These are phyloP conservation scores for Trichomycterus rosablanca DNA, from an alignment of 2,113 vertebrate species.

Conservation along the genomic window DNA sequence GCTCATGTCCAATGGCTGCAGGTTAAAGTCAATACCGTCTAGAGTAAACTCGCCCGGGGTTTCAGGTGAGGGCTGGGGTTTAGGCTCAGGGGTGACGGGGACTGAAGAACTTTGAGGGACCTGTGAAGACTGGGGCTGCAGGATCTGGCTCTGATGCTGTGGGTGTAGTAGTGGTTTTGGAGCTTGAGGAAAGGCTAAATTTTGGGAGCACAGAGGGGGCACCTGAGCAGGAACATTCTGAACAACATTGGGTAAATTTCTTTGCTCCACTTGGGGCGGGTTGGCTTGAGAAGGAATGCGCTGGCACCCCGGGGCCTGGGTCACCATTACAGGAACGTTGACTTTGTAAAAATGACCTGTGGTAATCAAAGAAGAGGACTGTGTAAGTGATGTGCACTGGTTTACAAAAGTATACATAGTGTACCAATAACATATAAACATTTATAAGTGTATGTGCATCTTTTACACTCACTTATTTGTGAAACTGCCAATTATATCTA, in stretches of 20 bases:
- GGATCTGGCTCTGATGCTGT: conserved; percentile 23
- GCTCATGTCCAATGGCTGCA: conserved; percentile 51
- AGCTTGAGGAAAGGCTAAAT: conserved; percentile 14
- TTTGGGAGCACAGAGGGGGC: conserved; percentile 39
- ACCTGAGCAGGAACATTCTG: conserved; percentile 45
- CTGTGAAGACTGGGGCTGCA: conserved; percentile 26
- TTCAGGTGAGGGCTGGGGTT: conserved; percentile 20
- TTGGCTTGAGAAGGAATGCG: conserved; percentile 57
- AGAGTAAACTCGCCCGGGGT: conserved; percentile 32
- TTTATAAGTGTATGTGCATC: too few relatives aligned
- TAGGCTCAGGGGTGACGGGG: not conserved
- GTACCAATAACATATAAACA: too few relatives aligned
- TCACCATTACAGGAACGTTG: conserved; percentile 86
- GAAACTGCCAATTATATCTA: too few relatives aligned
- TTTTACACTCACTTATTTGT: too few relatives aligned
- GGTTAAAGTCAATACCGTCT: conserved; percentile 44
- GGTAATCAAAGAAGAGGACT: not conserved
- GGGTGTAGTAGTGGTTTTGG: conserved; percentile 6
- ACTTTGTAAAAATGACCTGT: conserved; percentile 91
- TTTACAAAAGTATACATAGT: too few relatives aligned
- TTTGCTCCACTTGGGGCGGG: conserved; percentile 64
- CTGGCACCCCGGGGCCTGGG: conserved; percentile 71
- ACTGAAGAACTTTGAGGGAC: conserved; percentile 9
- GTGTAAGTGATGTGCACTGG: not conserved
- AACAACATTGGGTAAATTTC: conserved; percentile 36